phyloP scores from a whole-genome alignment of 2,888 invertebrate species.

The Chrysotoxum bicinctum region DNA sequence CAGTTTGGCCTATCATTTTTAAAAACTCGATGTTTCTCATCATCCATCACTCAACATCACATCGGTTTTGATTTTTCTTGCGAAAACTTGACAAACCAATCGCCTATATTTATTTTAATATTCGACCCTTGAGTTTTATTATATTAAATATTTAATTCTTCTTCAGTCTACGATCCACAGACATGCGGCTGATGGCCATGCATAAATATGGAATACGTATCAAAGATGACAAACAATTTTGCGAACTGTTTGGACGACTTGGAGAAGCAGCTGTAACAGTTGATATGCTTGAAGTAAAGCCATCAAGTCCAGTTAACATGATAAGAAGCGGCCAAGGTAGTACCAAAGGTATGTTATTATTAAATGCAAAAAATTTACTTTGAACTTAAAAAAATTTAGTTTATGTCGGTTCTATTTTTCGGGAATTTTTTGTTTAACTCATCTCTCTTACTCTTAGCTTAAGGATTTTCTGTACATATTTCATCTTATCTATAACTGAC shows the following conservation, averaged over 20 bases:
- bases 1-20: too few relatives aligned
- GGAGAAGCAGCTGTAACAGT: conserved; percentile 86
- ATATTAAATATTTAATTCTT: neutral
- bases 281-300: conserved; percentile 87
- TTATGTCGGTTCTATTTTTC: neutral
- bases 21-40: too few relatives aligned
- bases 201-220: conserved; percentile 86
- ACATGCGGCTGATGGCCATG: conserved; percentile 86
- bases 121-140: neutral
- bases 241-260: conserved; percentile 84
- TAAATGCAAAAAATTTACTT: neutral
- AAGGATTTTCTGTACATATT: neutral
- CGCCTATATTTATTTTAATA: too few relatives aligned
- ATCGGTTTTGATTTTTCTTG: too few relatives aligned
- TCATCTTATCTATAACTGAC: too few relatives aligned
- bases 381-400: neutral
- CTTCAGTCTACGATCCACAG: conserved; percentile 84
- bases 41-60: too few relatives aligned
- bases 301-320: conserved; percentile 83
- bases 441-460: neutral
- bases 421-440: neutral
- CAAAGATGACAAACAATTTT: conserved; percentile 82
- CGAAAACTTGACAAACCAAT: too few relatives aligned
- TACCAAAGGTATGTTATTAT: conserved; percentile 75
- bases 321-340: conserved; percentile 78